phyloP scores from a whole-genome alignment of 2,888 invertebrate species.

The Rhyacophila evoluta region DNA sequence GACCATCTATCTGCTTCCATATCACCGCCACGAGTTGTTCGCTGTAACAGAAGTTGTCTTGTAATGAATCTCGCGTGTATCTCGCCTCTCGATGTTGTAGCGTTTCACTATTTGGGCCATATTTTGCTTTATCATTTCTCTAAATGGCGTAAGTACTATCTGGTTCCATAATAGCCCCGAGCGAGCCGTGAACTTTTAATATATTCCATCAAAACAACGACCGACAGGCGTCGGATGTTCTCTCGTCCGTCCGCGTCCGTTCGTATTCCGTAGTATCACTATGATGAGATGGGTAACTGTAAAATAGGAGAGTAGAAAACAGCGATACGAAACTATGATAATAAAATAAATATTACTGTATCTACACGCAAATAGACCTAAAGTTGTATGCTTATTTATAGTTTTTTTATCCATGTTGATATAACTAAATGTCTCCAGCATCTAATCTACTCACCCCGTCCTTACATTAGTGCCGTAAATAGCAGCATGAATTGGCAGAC shows the following conservation, averaged over 20 bases:
- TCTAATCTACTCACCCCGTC: too few relatives aligned
- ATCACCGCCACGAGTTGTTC: not conserved
- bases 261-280: not conserved
- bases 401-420: too few relatives aligned
- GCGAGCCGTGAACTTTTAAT: constrained; percentile 4
- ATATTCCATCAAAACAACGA: not conserved
- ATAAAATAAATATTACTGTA: too few relatives aligned
- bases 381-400: too few relatives aligned
- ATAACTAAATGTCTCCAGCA: too few relatives aligned
- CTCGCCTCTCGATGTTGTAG: too few relatives aligned
- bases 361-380: too few relatives aligned
- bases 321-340: not conserved
- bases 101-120: not conserved
- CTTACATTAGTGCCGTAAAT: too few relatives aligned
- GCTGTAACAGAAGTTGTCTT: not conserved
- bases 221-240: not conserved
- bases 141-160: not conserved
- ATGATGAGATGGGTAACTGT: not conserved
- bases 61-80: too few relatives aligned
- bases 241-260: not conserved
- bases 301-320: not conserved
- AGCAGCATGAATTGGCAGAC: too few relatives aligned
- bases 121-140: not conserved
- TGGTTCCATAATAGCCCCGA: not conserved
- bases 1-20: not conserved